phyloP scores from a whole-genome alignment of 2,888 invertebrate genomes.

The Chrysolina haemoptera region DNA sequence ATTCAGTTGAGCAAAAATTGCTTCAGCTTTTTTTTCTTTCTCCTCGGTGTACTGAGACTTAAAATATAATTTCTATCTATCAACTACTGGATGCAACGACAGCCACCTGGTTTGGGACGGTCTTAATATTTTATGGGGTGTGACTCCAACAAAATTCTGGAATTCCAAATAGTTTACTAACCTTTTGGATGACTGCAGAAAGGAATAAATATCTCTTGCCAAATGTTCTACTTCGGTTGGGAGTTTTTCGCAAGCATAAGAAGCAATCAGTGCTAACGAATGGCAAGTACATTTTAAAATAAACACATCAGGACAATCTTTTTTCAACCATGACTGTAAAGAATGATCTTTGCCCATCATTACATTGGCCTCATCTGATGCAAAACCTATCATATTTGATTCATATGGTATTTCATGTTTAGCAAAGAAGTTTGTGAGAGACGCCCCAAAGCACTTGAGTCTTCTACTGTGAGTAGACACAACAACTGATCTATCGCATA shows the following conservation, averaged over 20 bases:
- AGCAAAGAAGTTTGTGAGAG: slow-evolving; percentile 48
- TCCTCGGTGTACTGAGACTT: background rate
- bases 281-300: slow-evolving; percentile 63
- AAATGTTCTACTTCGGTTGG: slow-evolving; percentile 58
- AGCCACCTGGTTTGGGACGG: slow-evolving; percentile 27
- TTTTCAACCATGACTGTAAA: slow-evolving; percentile 56
- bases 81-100: slow-evolving; percentile 6
- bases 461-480: slow-evolving; percentile 49
- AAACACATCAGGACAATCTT: slow-evolving; percentile 59
- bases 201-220: slow-evolving; percentile 52
- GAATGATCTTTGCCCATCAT: slow-evolving; percentile 62
- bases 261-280: slow-evolving; percentile 59
- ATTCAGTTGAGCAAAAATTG: slow-evolving; percentile 5
- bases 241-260: slow-evolving; percentile 60
- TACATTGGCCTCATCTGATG: slow-evolving; percentile 63
- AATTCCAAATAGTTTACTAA: slow-evolving; percentile 4
- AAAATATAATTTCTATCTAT: slow-evolving; percentile 12
- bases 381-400: slow-evolving; percentile 62
- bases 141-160: slow-evolving; percentile 14
- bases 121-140: slow-evolving; percentile 31
- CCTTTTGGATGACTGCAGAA: background rate
- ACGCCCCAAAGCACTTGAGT: slow-evolving; percentile 45
- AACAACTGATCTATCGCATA: slow-evolving; percentile 42
- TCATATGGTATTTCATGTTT: slow-evolving; percentile 56
- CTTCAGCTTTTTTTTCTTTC: background rate